Evolutionary conservation across 2,888 invertebrate genomes (phyloP), one percentile per base, ranked within the genome.

Genomic region (Cenopis cana): DNA sequence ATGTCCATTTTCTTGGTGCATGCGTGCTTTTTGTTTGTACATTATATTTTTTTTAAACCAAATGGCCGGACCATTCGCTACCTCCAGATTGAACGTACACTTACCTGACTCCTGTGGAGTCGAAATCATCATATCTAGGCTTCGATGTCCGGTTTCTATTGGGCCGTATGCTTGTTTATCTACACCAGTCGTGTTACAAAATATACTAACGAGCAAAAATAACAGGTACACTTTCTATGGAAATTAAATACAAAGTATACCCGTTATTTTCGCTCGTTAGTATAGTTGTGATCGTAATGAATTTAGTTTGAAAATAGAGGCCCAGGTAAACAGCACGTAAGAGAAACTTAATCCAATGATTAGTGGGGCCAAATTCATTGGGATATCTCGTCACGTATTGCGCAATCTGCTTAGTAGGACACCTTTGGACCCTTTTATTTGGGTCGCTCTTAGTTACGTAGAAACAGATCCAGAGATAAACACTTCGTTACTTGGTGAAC

Each of bases 351-450:
- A 81, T 80, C 79, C 77, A 82, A 85, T 88, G 87, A 89, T 89
- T 90, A 87, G 84, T 83, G 77, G 73, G 74, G 71, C 76, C 79
- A 75, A 68, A 69, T 55, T 75, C 79, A 81, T 83, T 91, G 86
- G 83, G 80, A 77, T 82, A 76, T 83, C 89, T 72, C 68, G 87
- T 89, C 91, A 91, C 91, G 91, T 89, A 83, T 74, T 76, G 78
- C 74, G 80, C 89, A 90, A 91, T 89, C 91, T 91, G 89, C 90
- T 91, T 90, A 91, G 88, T 80, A 84, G 85, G 88, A 88, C 90
- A 90, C 90, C 89, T 90, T 84, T 84, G 82, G 80, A 85, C 86
- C 88, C 89, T 87, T 89, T 88, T 88, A 87, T 89, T 86, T 85
- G 86, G 85, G 82, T 82, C 85, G 79, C 84, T 84, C 84, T 86